Evolutionary conservation across 37 sponge, comb jelly and placozoan genomes (phyloP), one percentile per base, ranked within the genome.

Genomic region (Lycopodina hypogea): DNA sequence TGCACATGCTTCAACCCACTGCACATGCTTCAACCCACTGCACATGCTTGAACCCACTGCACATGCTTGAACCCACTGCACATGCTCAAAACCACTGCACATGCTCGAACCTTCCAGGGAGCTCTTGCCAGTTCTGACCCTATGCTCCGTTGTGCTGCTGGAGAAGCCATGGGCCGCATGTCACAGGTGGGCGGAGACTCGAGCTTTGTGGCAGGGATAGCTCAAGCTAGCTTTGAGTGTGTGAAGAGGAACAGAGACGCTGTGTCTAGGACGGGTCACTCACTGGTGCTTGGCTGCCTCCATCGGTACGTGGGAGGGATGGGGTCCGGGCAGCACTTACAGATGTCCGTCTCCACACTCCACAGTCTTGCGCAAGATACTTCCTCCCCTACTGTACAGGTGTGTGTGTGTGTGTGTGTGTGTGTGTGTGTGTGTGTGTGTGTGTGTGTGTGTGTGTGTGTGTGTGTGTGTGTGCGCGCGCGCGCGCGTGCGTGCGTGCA

Each of bases 221-320:
- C 90, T 17, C 96, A 95, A 77, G 72, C 75, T 37, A 85, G 89
- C 68, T 90, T 93, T 69, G 92, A 92, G 42, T 59, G 70, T 59
- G 72, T 95, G 40, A 84, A 93, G 75, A 69, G 87, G 18, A 68
- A 86, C 0, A 80, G 87, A 21, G 93, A 97, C 30, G 79, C 74
- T 28, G 57, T 79, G n/a, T 50, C 81, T 19, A 73, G 91, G 39
- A 95, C 87, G 23, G 99, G 99, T 30, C 89, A 97, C 90, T 95
- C 90, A 0, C 85, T 97, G 55, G 89, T 86, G 22, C 89, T 97
- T 56, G 93, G 96, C 19, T 95, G 94, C 56, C 88, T 97, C 8
- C 99, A 97, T 83, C 86, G 93, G 33, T 93, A 93, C 72, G 91
- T 95, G 40, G 97, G 97, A 11, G 93, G 95, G 26, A 86, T 97